Evolutionary conservation across 2,888 invertebrate genomes (phyloP).

Genomic region (Lumbricus terrestris): DNA sequence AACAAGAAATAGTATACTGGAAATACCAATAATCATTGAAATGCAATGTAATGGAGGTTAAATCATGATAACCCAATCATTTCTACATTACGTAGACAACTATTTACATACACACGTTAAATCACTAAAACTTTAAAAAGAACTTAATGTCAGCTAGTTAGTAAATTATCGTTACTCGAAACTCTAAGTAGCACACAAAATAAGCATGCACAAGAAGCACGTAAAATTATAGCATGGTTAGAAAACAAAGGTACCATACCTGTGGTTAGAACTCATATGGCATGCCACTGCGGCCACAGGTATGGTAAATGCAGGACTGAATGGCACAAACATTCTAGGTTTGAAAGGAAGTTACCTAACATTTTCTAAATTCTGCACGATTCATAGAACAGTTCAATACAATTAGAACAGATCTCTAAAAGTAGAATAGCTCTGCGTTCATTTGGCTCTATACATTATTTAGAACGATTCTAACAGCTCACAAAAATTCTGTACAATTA

Average conservation of each 20-base stretch:
- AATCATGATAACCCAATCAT: neutral
- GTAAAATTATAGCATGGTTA: neutral
- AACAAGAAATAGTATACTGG: neutral
- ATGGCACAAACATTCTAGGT: neutral
- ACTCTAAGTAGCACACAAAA: neutral
- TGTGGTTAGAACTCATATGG: neutral
- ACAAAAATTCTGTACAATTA: neutral
- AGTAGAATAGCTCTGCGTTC: neutral
- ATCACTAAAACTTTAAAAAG: neutral
- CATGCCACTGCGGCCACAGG: too few species aligned
- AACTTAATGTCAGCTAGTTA: neutral
- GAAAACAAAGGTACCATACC: neutral
- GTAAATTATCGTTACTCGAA: neutral
- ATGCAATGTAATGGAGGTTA: neutral
- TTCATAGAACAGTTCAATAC: neutral
- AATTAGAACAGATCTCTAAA: neutral
- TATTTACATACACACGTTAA: neutral
- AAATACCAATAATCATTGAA: neutral
- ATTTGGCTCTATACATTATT: neutral
- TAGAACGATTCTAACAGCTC: neutral
- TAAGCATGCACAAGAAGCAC: neutral
- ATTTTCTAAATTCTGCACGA: neutral
- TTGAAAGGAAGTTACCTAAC: neutral
- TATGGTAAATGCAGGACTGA: neutral
- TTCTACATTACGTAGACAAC: neutral